Percentiles rank a stretch among this genome's conserved stretches.
phyloP scores from a whole-genome alignment of 2,888 invertebrate genomes.

The Stramonita haemastoma region DNA sequence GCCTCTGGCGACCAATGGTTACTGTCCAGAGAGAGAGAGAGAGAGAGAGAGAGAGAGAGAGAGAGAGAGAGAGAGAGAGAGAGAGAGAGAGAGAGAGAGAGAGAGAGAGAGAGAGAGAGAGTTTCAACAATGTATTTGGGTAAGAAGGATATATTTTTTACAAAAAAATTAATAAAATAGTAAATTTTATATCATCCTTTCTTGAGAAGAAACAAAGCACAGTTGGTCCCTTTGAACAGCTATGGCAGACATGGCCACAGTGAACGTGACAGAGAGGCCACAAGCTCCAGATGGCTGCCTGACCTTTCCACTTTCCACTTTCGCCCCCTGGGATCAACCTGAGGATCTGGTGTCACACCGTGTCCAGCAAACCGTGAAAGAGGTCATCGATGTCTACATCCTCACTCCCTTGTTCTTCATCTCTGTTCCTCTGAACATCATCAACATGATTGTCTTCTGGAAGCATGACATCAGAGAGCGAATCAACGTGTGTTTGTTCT shows the following conservation, averaged over 20 bases:
- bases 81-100: neutral
- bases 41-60: no score
- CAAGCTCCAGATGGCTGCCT: conserved; percentile 18
- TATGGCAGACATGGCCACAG: neutral
- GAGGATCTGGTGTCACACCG: neutral
- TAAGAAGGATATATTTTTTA: neutral
- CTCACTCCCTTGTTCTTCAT: conserved; percentile 14
- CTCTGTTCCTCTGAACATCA: neutral
- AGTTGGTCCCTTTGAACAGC: no score
- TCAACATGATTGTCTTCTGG: conserved; percentile 36
- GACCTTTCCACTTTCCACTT: neutral
- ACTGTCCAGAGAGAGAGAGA: no score
- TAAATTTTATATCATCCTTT: no score
- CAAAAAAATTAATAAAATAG: neutral
- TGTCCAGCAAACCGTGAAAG: neutral
- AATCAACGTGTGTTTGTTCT: conserved; percentile 32
- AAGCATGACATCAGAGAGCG: conserved; percentile 24
- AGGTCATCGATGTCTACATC: neutral
- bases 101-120: neutral
- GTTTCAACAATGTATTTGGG: neutral
- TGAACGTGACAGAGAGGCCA: neutral
- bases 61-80: neutral
- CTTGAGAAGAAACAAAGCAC: no score
- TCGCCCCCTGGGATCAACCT: conserved; percentile 21
- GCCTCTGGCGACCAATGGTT: no score